phyloP scores from a whole-genome alignment of 2,797 vertebrate genomes.

The Notolepis coatsorum region DNA sequence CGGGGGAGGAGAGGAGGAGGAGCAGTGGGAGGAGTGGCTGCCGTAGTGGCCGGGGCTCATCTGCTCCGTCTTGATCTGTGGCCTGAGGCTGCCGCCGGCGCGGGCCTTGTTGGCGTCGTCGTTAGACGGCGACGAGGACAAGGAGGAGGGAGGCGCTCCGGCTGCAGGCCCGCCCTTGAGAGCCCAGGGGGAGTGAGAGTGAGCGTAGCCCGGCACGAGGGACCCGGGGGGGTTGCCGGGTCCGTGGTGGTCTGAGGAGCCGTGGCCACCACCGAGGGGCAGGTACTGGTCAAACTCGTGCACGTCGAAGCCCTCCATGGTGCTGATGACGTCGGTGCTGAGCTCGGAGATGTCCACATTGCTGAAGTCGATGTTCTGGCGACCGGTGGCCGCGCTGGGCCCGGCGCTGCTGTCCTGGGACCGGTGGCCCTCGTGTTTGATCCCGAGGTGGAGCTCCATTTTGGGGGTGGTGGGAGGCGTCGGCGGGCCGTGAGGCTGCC shows the following conservation, averaged over 20 bases:
- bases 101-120: slow-evolving; percentile 24
- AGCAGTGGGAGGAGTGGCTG: slow-evolving; percentile 72
- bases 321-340: slow-evolving; percentile 91
- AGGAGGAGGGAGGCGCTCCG: slow-evolving; percentile 52
- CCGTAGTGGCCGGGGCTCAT: slow-evolving; percentile 88
- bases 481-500: slow-evolving; percentile 89
- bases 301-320: slow-evolving; percentile 91
- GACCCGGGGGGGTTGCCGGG: slow-evolving; percentile 61
- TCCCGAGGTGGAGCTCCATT: slow-evolving; percentile 80
- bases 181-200: slow-evolving; percentile 76
- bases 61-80: slow-evolving; percentile 91
- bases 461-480: slow-evolving; percentile 92
- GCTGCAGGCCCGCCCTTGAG: slow-evolving; percentile 69
- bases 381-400: slow-evolving; percentile 40
- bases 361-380: slow-evolving; percentile 96
- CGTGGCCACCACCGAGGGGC: slow-evolving; percentile 80
- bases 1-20: slow-evolving; percentile 77
- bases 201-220: slow-evolving; percentile 69
- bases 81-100: slow-evolving; percentile 73
- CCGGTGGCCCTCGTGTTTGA: slow-evolving; percentile 84
- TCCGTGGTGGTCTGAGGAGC: slow-evolving; percentile 72
- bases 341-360: slow-evolving; percentile 93
- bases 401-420: slow-evolving; percentile 64
- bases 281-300: slow-evolving; percentile 93
- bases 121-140: slow-evolving; percentile 29